Conservation (phyloP, 2,113 vertebrate species). For the Lophochroa leadbeateri region DNA sequence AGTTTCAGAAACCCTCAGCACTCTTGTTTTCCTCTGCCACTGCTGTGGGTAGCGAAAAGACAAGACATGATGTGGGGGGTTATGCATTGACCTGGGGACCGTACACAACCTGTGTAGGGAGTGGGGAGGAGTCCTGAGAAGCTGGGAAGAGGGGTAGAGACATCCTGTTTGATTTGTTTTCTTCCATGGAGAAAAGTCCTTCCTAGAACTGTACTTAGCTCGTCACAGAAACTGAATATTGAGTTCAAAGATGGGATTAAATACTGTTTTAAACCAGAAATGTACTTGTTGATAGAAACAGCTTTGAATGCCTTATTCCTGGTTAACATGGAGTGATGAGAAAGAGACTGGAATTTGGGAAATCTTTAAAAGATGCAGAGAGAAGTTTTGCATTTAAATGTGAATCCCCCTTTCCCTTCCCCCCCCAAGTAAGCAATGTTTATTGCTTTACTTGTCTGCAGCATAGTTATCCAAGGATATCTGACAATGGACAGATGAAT, state of each 20-base stretch:
- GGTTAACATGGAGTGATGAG: neutral
- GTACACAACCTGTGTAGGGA: neutral
- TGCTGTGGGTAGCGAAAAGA: neutral
- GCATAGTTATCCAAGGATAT: constrained; percentile 5
- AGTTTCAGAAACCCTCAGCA: neutral
- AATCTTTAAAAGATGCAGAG: neutral
- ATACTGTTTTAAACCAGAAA: neutral
- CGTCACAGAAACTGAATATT: neutral
- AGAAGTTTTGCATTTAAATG: neutral
- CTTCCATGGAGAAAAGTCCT: neutral
- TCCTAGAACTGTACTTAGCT: neutral
- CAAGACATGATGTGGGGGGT: neutral
- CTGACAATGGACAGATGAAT: neutral
- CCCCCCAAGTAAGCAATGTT: neutral
- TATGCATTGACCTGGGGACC: neutral
- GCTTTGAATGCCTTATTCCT: neutral
- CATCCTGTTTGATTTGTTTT: neutral
- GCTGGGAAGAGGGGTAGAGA: neutral
- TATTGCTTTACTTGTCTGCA: neutral
- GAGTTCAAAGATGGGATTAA: neutral
- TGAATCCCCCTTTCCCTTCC: neutral
- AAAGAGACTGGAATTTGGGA: neutral
- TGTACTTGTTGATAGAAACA: neutral
- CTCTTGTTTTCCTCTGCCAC: neutral
- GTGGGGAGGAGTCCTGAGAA: neutral